Conservation (phyloP, 2,113 vertebrate genomes). For the Orthochromis malagaraziensis region DNA sequence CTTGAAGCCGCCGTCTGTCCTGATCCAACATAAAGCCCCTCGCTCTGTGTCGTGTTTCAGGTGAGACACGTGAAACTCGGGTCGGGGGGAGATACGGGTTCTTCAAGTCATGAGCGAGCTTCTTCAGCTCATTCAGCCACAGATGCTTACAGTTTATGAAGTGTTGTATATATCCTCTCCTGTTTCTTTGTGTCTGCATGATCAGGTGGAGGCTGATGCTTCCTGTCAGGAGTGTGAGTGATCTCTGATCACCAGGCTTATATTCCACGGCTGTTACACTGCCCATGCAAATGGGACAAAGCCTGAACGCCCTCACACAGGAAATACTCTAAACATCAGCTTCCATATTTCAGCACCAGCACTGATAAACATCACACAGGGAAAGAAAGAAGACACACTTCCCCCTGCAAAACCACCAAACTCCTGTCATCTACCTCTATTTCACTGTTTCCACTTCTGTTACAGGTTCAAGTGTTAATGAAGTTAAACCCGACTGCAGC, state of each 20-base stretch:
- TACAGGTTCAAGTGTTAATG: neutral
- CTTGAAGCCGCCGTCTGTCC: neutral
- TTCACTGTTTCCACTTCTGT: neutral
- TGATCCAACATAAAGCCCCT: neutral
- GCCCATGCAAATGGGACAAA: neutral
- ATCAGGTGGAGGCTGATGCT: neutral
- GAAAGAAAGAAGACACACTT: neutral
- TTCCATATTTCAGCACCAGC: neutral
- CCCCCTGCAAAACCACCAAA: neutral
- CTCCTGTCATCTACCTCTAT: neutral
- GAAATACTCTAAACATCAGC: neutral
- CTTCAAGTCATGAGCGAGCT: fast-evolving
- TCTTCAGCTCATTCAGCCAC: neutral
- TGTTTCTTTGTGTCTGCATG: neutral
- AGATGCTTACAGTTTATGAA: neutral
- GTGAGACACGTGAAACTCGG: neutral
- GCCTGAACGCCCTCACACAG: neutral
- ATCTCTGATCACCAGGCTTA: neutral
- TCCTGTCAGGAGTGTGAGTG: neutral
- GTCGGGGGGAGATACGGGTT: neutral
- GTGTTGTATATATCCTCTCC: neutral
- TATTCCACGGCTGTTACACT: neutral
- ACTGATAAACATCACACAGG: neutral
- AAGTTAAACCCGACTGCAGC: neutral
- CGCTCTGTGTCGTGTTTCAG: neutral